Evolutionary conservation across 2,888 invertebrate genomes (phyloP).

Genomic region (Dasysyrphus albostriatus): DNA sequence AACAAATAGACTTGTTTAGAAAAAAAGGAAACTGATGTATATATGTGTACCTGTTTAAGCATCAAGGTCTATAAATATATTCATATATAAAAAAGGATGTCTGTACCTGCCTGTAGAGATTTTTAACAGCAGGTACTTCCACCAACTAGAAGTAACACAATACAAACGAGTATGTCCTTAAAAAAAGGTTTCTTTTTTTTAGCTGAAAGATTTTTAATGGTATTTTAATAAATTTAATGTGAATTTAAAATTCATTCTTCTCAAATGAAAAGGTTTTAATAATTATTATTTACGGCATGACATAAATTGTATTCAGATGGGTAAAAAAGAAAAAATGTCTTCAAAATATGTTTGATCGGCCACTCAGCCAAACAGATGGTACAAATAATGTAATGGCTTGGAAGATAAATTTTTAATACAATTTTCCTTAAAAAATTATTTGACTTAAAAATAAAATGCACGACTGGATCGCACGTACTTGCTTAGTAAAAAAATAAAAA

Average conservation of each 20-base stretch:
- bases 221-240: neutral
- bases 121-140: neutral
- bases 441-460: too few species aligned
- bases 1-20: constrained; percentile 7
- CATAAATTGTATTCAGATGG: neutral
- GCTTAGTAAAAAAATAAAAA: too few species aligned
- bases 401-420: too few species aligned
- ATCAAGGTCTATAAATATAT: neutral
- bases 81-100: too few species aligned
- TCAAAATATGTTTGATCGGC: neutral
- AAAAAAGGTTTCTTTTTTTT: neutral
- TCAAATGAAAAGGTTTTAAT: neutral
- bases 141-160: neutral
- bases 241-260: neutral
- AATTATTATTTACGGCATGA: neutral
- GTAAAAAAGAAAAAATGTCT: neutral
- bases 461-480: too few species aligned
- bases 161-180: neutral
- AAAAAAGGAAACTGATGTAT: neutral
- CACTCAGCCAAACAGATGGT: neutral
- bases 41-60: neutral
- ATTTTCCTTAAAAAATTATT: too few species aligned
- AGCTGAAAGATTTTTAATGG: neutral
- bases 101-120: neutral
- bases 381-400: too few species aligned